Conservation (phyloP, 2,113 vertebrate species). For the Oryzias curvinotus region DNA sequence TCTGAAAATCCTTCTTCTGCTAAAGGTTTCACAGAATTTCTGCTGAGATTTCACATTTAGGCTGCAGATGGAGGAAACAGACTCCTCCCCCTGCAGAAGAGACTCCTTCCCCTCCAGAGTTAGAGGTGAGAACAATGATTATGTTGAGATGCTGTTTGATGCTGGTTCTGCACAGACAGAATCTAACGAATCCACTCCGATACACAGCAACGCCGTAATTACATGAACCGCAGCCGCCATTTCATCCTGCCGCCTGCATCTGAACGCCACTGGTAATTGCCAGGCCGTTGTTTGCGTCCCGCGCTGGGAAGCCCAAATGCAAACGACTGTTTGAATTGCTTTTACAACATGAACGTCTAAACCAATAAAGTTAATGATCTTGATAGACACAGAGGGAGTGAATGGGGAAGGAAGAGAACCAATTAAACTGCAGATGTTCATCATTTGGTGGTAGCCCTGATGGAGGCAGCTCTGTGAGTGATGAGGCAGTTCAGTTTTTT, state of each 20-base stretch:
- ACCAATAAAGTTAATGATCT: conserved; percentile 80
- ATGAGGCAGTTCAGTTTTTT: conserved; percentile 32
- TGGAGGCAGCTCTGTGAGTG: conserved; percentile 25
- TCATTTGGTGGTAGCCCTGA: conserved; percentile 22
- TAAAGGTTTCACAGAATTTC: too few relatives aligned
- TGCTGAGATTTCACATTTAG: too few relatives aligned
- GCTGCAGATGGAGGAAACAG: too few relatives aligned
- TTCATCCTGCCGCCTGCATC: conserved; percentile 68
- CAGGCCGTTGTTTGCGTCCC: conserved; percentile 68
- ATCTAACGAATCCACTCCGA: conserved; percentile 75
- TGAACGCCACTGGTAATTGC: conserved; percentile 73
- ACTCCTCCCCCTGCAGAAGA: too few relatives aligned
- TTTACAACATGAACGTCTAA: conserved; percentile 77
- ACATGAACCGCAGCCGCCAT: conserved; percentile 74
- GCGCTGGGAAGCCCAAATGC: conserved; percentile 64
- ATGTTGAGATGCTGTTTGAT: too few relatives aligned
- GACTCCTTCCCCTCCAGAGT: too few relatives aligned
- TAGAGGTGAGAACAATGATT: too few relatives aligned
- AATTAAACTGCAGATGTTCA: conserved; percentile 75
- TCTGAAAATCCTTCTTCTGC: too few relatives aligned
- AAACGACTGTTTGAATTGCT: conserved; percentile 79
- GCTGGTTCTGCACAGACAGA: conserved; percentile 52
- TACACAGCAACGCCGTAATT: conserved; percentile 78
- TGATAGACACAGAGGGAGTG: conserved; percentile 62
- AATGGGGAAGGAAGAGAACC: conserved; percentile 45